These are phyloP conservation scores for Sebastes ruberrimus DNA, from an alignment of 2,797 vertebrate species.

Conservation along the genomic window DNA sequence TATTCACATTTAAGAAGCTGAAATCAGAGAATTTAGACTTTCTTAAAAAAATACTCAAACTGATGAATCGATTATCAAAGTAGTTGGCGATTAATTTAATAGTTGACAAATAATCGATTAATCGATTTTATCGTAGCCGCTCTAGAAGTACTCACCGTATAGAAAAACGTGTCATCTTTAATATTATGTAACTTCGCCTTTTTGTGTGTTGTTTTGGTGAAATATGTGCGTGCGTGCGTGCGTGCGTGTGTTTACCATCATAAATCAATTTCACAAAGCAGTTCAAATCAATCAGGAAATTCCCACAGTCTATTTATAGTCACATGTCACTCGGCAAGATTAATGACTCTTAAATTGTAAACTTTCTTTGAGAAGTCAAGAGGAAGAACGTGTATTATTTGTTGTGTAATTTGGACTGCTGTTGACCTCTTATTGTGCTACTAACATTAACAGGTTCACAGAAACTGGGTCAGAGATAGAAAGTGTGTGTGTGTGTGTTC, in stretches of 20 bases:
- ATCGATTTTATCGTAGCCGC: too few species aligned
- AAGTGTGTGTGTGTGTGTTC: neutral
- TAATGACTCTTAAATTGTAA: neutral
- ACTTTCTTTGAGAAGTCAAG: neutral
- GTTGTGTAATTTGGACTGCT: slow-evolving; percentile 21
- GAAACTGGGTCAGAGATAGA: slow-evolving; percentile 61
- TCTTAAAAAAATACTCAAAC: too few species aligned
- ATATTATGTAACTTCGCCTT: neutral
- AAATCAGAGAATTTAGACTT: too few species aligned
- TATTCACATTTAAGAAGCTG: too few species aligned
- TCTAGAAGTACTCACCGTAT: too few species aligned
- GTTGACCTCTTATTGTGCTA: slow-evolving; percentile 16
- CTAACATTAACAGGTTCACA: slow-evolving; percentile 39
- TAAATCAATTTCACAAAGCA: neutral
- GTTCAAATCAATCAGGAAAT: neutral
- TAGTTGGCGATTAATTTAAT: too few species aligned
- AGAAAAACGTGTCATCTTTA: neutral
- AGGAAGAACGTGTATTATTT: neutral
- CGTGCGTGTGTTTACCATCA: neutral
- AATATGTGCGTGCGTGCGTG: neutral
- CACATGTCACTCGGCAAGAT: neutral
- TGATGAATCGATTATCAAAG: too few species aligned
- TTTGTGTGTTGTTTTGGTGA: neutral
- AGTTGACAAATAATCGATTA: too few species aligned
- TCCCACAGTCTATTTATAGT: neutral